Evolutionary conservation across 2,888 invertebrate species (phyloP), one percentile per base, ranked within the genome.

Genomic region (Frankliniella intonsa): DNA sequence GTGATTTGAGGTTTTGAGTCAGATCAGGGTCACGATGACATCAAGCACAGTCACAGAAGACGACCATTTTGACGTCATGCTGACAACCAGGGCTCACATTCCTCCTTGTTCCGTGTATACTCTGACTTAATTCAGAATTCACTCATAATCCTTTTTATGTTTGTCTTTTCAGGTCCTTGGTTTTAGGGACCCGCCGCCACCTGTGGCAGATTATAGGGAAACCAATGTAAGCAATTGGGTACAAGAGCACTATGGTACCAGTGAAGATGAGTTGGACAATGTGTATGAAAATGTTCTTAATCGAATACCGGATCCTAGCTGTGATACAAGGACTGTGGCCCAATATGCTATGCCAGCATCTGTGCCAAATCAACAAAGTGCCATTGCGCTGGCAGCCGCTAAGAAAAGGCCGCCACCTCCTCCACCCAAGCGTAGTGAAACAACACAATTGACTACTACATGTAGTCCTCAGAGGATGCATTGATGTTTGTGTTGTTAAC

Each of bases 151-250:
- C 8, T 55, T 55, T 55, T 55, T 14, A 55, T 19, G 14, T 55
- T 55, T 55, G 14, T 55, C 38, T 62, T 62, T n/a, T 5, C 69
- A 76, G 69, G 69, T 76, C 22, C 69, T 76, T 76, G 69, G 69
- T 76, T 76, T 76, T 22, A 9, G 69, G 69, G 69, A 76, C 93
- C 94, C 83, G 38, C 84, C 83, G 9, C 90, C 90, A 0, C 90
- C 93, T 50, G 89, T 92, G 0, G 92, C 93, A 14, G 92, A 93
- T 85, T 94, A 94, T 85, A 92, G 87, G 88, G 94, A 94, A 86
- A 93, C 94, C 5, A 95, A 95, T 86, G 95, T 96, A 0, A 95
- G 95, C 27, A 95, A 95, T 88, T 96, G 96, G 96, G 95, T 96
- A 82, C 93, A 94, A 86, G 95, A 96, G 87, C 96, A 96, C 86